These are phyloP conservation scores for Cephus pulcher DNA, from an alignment of 2,888 invertebrate genomes.

Conservation along the genomic window DNA sequence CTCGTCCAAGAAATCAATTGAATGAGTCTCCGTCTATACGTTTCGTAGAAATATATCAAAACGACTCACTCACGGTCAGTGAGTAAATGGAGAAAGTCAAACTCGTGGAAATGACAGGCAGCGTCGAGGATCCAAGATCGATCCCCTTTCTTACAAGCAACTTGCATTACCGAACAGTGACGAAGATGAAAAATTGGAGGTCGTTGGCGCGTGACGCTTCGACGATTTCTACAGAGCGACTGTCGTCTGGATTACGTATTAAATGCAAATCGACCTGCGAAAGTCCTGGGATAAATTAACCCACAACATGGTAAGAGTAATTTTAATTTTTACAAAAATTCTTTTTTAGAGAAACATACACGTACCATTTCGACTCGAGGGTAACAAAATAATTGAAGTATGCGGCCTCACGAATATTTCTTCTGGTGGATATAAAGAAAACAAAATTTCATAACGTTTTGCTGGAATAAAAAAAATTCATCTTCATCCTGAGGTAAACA, in stretches of 20 bases:
- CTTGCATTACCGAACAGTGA: not conserved
- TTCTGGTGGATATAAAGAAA: not conserved
- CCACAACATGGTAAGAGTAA: not conserved
- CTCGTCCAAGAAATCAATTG: not conserved
- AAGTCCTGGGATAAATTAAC: not conserved
- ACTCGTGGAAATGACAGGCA: not conserved
- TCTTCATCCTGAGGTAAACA: not conserved
- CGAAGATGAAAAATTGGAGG: not conserved
- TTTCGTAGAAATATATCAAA: not conserved
- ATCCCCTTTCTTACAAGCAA: not conserved
- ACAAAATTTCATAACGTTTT: not conserved
- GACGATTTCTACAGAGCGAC: not conserved
- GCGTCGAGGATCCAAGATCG: not conserved
- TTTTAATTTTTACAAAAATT: not conserved
- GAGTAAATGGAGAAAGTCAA: not conserved
- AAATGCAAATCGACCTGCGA: not conserved
- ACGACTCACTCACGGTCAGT: not conserved
- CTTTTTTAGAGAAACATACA: too few species aligned
- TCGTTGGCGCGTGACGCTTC: not conserved
- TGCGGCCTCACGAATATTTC: not conserved
- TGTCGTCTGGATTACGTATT: not conserved
- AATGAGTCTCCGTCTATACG: not conserved
- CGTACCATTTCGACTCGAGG: too few species aligned
- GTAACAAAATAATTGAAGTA: too few species aligned
- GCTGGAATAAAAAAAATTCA: not conserved